Conservation (phyloP, 2,888 invertebrate genomes). For the Loripinus fragilis region DNA sequence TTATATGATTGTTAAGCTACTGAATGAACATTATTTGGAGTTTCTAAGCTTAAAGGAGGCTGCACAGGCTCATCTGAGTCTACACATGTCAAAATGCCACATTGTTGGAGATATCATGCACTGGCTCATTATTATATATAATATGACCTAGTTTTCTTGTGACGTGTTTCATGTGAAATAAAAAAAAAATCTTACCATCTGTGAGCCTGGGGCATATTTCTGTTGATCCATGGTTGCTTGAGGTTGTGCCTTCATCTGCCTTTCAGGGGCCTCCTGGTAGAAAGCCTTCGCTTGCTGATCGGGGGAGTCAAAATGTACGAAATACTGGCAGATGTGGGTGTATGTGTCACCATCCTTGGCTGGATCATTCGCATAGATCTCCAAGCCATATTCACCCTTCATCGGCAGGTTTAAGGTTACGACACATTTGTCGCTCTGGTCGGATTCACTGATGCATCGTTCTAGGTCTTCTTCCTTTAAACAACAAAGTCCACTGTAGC, state of each 20-base stretch:
- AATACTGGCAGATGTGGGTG: conserved; percentile 81
- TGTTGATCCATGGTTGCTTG: conserved; percentile 52
- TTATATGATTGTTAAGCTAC: too few relatives aligned
- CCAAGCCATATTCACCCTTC: conserved; percentile 82
- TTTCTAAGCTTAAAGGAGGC: too few relatives aligned
- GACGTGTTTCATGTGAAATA: too few relatives aligned
- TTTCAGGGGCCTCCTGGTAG: conserved; percentile 75
- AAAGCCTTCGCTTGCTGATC: conserved; percentile 75
- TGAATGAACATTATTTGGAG: too few relatives aligned
- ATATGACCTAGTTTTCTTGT: too few relatives aligned
- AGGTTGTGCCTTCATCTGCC: conserved; percentile 51
- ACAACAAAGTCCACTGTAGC: too few relatives aligned
- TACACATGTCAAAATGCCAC: too few relatives aligned
- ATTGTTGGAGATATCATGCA: too few relatives aligned
- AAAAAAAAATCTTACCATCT: conserved; percentile 59
- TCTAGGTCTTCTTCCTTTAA: conserved; percentile 81
- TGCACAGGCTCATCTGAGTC: too few relatives aligned
- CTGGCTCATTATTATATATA: too few relatives aligned
- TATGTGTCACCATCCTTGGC: conserved; percentile 81
- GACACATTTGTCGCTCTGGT: conserved; percentile 75
- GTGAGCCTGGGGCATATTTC: conserved; percentile 65
- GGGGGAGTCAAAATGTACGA: conserved; percentile 75
- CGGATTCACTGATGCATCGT: conserved; percentile 76
- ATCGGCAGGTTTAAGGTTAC: conserved; percentile 78
- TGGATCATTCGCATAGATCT: conserved; percentile 83